A percentile compares a stretch with the other conserved stretches of the same genome.
Evolutionary conservation across 2,797 vertebrate genomes (phyloP).

Genomic region (Anguilla obscura): DNA sequence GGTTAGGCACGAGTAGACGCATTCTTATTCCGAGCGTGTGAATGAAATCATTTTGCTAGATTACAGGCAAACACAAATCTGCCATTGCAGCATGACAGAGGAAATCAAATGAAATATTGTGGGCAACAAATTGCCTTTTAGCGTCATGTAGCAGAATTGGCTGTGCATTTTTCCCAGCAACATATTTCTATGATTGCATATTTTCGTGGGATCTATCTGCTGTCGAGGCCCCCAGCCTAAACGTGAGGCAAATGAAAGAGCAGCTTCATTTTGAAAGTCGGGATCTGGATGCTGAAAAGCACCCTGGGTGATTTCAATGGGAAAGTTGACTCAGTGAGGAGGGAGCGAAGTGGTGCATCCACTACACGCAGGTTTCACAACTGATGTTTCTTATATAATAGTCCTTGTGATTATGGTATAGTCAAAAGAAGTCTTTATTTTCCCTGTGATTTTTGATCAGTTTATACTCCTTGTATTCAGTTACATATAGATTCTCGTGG

Average conservation of each 20-base stretch:
- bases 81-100: constrained; percentile 10
- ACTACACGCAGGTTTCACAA: not conserved
- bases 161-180: not conserved
- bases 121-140: constrained; percentile 2
- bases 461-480: too few relatives aligned
- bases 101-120: constrained; percentile 13
- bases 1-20: not conserved
- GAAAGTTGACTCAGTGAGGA: not conserved
- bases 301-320: not conserved
- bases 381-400: not conserved
- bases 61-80: constrained; percentile 12
- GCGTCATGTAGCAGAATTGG: not conserved
- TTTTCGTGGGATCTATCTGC: not conserved
- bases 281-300: constrained; percentile 5
- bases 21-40: not conserved
- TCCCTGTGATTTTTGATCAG: not conserved
- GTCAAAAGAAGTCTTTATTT: not conserved
- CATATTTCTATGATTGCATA: constrained; percentile 13
- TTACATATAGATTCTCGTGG: too few relatives aligned
- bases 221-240: not conserved
- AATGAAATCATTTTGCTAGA: not conserved
- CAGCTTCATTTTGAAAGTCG: not conserved
- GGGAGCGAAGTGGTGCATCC: not conserved
- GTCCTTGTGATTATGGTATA: not conserved
- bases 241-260: constrained; percentile 1